Evolutionary conservation across 2,797 vertebrate species (phyloP), one percentile per base, ranked within the genome.

Genomic region (Acipenser ruthenus): DNA sequence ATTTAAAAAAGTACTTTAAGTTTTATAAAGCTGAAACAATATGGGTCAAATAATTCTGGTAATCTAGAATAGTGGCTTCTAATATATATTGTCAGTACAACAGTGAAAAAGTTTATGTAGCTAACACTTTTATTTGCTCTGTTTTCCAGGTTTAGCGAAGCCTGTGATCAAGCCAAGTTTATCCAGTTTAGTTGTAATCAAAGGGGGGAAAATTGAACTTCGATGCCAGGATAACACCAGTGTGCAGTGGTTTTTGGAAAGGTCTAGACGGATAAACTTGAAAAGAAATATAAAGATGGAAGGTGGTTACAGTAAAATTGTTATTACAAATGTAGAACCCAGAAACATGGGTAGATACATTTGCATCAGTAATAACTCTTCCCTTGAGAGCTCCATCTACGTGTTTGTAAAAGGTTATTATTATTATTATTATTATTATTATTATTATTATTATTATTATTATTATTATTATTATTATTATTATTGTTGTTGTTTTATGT

Each of bases 391-490:
- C 15, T 93, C 93, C 67, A 83, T 95, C 69, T 96, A 97, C 11
- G 80, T 99, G 76, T 98, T 89, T 69, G 93, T 98, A 37, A 93
- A 89, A 93, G 97, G 96, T 99, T 91, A 88, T 4, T 68, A 68
- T 63, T 65, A 67, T 8, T 10, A 2, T 58, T 9, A n/a, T 58
- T 10, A n/a, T 58, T 10, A 53, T 53, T 53, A 9, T 53, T 9
- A 53, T 53, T 53, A 9, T 12, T 37, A 37, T 99, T 91, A 88
- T 4, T 68, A 68, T 63, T 65, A 67, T 8, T 10, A 2, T 58
- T 9, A n/a, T 58, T 10, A n/a, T 58, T 10, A 53, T 53, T 53
- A 9, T 58, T 10, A 53, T 53, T 53, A 9, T 12, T 37, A 37
- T 37, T 37, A 37, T 37, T 37, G 4, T 37, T 37, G 4, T 37